Percentiles rank a stretch among this genome's conserved stretches.
Conservation (phyloP, 2,113 vertebrate genomes). For the Maccullochella peelii region DNA sequence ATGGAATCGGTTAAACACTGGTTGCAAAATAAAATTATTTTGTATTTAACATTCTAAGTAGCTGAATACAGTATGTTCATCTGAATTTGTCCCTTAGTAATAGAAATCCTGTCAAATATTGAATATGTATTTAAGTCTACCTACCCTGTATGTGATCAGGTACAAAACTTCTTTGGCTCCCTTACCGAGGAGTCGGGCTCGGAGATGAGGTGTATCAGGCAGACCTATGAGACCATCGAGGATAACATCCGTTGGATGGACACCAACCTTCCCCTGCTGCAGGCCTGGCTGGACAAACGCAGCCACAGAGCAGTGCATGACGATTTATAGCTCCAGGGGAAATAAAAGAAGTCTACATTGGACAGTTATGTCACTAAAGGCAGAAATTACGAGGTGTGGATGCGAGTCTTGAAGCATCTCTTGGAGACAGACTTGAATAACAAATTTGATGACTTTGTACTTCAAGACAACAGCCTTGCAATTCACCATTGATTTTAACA, state of each 20-base stretch:
- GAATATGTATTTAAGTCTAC: neutral
- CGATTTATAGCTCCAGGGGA: conserved; percentile 54
- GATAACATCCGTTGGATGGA: conserved; percentile 93
- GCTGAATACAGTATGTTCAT: neutral
- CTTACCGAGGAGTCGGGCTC: conserved; percentile 85
- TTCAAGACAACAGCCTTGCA: neutral
- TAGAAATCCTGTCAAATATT: neutral
- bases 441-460: neutral
- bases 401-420: neutral
- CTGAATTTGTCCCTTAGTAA: neutral
- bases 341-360: neutral
- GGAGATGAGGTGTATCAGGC: conserved; percentile 88
- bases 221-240: conserved; percentile 88
- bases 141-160: conserved; percentile 71
- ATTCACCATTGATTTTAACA: neutral
- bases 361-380: neutral
- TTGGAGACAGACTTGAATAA: neutral
- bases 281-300: conserved; percentile 83
- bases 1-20: neutral
- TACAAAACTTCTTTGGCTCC: conserved; percentile 88
- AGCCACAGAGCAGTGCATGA: conserved; percentile 22
- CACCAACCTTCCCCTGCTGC: conserved; percentile 86
- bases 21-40: neutral
- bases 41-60: neutral
- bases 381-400: neutral